These are phyloP conservation scores for Hiodon alosoides DNA, from an alignment of 2,113 vertebrate genomes.

Conservation along the genomic window DNA sequence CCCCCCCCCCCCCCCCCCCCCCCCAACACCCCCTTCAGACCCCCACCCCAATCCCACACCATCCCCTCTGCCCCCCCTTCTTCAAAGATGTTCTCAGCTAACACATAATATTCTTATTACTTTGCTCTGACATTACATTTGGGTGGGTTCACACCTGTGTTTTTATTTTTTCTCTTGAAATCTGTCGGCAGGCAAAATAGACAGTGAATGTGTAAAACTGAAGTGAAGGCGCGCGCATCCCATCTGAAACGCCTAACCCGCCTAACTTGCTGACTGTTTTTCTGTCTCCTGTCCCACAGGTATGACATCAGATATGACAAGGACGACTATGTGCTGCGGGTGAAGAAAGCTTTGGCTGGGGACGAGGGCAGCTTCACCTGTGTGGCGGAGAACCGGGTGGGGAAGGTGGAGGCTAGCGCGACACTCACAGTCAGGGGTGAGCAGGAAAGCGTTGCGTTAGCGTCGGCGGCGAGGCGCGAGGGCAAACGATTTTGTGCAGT, in stretches of 20 bases:
- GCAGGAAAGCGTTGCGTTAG: slow-evolving; percentile 19
- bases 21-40: slow-evolving; percentile 35
- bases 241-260: neutral
- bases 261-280: neutral
- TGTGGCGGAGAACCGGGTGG: slow-evolving; percentile 90
- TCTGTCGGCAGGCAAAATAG: neutral
- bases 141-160: too few species aligned
- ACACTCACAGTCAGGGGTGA: slow-evolving; percentile 91
- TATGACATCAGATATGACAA: slow-evolving; percentile 95
- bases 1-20: neutral
- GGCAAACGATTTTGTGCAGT: too few species aligned
- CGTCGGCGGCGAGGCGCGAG: neutral
- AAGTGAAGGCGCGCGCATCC: too few species aligned
- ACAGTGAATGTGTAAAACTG: neutral
- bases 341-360: slow-evolving; percentile 77
- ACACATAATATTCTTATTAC: too few species aligned
- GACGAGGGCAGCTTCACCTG: slow-evolving; percentile 90
- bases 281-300: slow-evolving; percentile 55
- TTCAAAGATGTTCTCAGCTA: neutral
- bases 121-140: too few species aligned
- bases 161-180: neutral
- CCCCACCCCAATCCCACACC: slow-evolving; percentile 36
- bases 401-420: slow-evolving; percentile 87
- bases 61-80: slow-evolving; percentile 5
- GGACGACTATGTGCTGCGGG: slow-evolving; percentile 88